These are phyloP conservation scores for Sebastes steindachneri DNA, from an alignment of 2,797 vertebrate genomes.

Conservation along the genomic window DNA sequence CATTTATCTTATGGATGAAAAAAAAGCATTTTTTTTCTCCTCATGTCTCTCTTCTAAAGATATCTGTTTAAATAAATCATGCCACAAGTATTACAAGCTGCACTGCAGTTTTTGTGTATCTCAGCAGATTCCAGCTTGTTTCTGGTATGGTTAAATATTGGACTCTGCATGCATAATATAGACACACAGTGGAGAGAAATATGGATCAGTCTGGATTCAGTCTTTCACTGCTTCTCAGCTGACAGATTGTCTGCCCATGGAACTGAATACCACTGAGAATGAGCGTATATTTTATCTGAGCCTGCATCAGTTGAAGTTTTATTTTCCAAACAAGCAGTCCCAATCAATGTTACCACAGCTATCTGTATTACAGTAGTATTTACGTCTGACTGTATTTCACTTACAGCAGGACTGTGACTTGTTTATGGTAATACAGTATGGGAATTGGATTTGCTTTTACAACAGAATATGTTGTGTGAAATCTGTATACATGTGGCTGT, in stretches of 20 bases:
- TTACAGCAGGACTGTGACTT: background rate
- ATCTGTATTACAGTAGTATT: background rate
- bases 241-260: constrained; percentile 14
- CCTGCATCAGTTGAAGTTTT: constrained; percentile 11
- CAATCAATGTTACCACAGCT: constrained; percentile 7
- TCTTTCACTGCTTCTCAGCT: constrained; percentile 8
- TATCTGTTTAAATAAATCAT: constrained; percentile 56
- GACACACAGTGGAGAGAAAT: constrained; percentile 18
- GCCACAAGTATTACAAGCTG: constrained; percentile 29
- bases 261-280: constrained; percentile 15
- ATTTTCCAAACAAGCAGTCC: constrained; percentile 19
- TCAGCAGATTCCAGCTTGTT: constrained; percentile 47
- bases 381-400: background rate
- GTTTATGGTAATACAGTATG: background rate
- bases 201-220: constrained; percentile 35
- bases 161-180: constrained; percentile 44
- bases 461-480: background rate
- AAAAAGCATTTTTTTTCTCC: background rate
- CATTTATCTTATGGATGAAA: constrained; percentile 37
- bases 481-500: background rate
- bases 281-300: constrained; percentile 20
- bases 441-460: background rate
- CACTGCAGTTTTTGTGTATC: constrained; percentile 32
- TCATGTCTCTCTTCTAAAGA: constrained; percentile 14
- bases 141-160: constrained; percentile 49